Conservation (phyloP, 2,113 vertebrate species). For the Sinocyclocheilus anshuiensis region DNA sequence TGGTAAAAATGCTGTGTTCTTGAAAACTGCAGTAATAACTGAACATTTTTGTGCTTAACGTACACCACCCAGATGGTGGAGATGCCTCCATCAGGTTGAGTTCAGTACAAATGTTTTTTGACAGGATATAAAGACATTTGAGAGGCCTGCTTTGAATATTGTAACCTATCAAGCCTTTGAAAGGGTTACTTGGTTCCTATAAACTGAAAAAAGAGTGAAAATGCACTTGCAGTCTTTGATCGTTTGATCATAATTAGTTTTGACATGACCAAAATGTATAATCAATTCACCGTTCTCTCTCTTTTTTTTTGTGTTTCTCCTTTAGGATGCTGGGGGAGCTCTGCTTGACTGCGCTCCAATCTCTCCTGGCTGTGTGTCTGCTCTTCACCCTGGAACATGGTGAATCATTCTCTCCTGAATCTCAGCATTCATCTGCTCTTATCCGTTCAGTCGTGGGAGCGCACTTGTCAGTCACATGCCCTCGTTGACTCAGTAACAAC, state of each 20-base stretch:
- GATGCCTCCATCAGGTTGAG: neutral
- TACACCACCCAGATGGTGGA: neutral
- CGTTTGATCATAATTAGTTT: neutral
- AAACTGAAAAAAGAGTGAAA: neutral
- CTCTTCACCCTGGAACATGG: constrained; percentile 67
- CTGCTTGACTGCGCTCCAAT: constrained; percentile 63
- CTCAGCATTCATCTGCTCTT: constrained; percentile 7
- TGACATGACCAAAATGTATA: neutral
- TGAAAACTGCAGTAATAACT: neutral
- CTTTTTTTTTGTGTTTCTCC: constrained; percentile 42
- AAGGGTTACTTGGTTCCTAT: neutral
- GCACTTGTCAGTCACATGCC: neutral
- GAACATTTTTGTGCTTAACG: neutral
- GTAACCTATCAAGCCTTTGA: neutral
- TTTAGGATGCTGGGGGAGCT: constrained; percentile 70
- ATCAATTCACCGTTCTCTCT: neutral
- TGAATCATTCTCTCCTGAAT: constrained; percentile 66
- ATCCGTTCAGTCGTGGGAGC: neutral
- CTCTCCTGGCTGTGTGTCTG: constrained; percentile 65
- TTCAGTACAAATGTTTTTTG: neutral
- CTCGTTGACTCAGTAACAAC: constrained; percentile 3
- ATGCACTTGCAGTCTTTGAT: neutral
- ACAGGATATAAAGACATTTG: neutral
- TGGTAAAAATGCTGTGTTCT: neutral
- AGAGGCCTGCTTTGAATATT: neutral